Evolutionary conservation across 2,113 vertebrate species (phyloP), one percentile per base, ranked within the genome.

Genomic region (Girardinichthys multiradiatus): DNA sequence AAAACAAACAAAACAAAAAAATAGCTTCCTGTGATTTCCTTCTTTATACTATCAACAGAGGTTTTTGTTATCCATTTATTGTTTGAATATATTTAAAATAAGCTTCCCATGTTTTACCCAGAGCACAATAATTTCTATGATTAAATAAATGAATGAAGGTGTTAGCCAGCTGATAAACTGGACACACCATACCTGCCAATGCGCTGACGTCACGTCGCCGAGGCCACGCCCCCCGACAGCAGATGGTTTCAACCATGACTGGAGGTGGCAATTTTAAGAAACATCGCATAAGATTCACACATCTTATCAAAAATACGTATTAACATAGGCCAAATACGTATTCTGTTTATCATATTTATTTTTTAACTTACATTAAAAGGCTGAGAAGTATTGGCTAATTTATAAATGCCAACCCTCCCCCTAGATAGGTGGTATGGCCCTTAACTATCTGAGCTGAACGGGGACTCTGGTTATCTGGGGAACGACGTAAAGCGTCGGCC

Each of bases 141-240:
- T 45, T 45, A 45, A 45, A 45, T 19, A 45, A 45, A 45, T 45
- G 1, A 45, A 45, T 45, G 17, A 45, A 4, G 42, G 4, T 45
- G 1, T 5, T 45, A 5, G 42, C 42, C 42, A 45, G 42, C 14
- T n/a, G 7, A 54, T 54, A 7, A 10, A 24, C 48, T n/a, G 29
- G 14, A 35, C 30, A 72, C 42, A 33, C 29, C 69, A 37, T 64
- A 87, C 70, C 86, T 89, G 90, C 80, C 78, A 73, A 8, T 3
- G 62, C 81, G 88, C 77, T 89, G 87, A 89, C 74, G 78, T 0
- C 6, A 72, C 89, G 84, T 91, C 85, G 81, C 64, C 3, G 3
- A 58, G 19, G 29, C 65, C 76, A 70, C 86, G 84, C 78, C 84
- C 45, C 42, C 24, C 9, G 12, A 1, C 11, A 42, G 8, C 31